These are phyloP conservation scores for Thamnophis sirtalis DNA, from an alignment of 2,113 vertebrate genomes.

Conservation along the genomic window DNA sequence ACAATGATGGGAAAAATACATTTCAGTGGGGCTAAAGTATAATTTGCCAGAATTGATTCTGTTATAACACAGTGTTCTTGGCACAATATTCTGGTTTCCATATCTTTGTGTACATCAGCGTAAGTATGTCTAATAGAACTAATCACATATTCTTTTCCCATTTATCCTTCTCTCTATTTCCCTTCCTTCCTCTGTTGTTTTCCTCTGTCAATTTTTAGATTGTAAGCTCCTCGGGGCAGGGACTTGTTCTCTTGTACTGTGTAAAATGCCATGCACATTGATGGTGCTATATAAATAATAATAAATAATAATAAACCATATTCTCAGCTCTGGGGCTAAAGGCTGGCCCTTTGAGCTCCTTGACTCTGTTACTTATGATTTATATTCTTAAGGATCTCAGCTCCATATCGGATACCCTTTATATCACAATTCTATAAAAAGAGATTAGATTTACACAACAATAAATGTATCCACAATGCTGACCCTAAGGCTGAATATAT, in stretches of 20 bases:
- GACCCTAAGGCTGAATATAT: background rate
- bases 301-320: slow-evolving; percentile 1
- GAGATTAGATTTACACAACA: background rate
- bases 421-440: background rate
- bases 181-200: background rate
- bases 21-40: background rate
- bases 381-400: background rate
- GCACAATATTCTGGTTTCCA: background rate
- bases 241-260: slow-evolving; percentile 1
- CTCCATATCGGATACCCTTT: background rate
- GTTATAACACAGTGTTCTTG: background rate
- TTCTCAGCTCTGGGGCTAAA: slow-evolving; percentile 18
- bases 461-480: background rate
- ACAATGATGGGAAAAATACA: background rate
- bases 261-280: slow-evolving; percentile 23
- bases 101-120: background rate
- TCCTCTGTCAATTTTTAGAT: background rate
- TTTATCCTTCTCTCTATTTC: background rate
- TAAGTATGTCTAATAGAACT: slow-evolving; percentile 9
- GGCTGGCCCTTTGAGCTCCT: slow-evolving; percentile 18
- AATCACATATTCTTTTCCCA: slow-evolving; percentile 14
- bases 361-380: slow-evolving; percentile 8
- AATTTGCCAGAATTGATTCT: background rate
- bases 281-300: slow-evolving; percentile 24
- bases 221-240: slow-evolving; percentile 23